These are phyloP conservation scores for Heterodera carotae DNA, from an alignment of 1,140 invertebrate genomes.

Conservation along the genomic window DNA sequence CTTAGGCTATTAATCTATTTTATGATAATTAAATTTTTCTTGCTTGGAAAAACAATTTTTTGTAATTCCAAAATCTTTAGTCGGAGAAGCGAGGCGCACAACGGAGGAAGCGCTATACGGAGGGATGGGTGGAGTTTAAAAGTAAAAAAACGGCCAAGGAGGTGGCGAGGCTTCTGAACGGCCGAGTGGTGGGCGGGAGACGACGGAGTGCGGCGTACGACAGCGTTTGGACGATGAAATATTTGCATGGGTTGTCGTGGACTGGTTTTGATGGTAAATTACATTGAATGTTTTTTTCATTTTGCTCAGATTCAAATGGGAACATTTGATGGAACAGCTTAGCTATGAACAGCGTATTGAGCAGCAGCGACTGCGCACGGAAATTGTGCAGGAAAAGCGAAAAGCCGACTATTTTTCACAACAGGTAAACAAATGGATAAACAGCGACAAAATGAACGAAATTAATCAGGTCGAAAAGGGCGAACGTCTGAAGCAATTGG, in stretches of 20 bases:
- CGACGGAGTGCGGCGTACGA: slow-evolving; percentile 81
- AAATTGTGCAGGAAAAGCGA: slow-evolving; percentile 75
- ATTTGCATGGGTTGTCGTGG: slow-evolving; percentile 74
- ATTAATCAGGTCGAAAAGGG: slow-evolving; percentile 30
- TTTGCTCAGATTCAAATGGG: slow-evolving; percentile 82
- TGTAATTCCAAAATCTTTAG: no score
- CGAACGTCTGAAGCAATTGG: slow-evolving; percentile 15
- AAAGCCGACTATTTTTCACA: slow-evolving; percentile 82
- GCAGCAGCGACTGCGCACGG: slow-evolving; percentile 80
- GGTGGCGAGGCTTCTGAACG: slow-evolving; percentile 80
- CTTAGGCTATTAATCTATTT: background rate
- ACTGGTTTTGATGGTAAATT: background rate
- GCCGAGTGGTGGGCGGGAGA: slow-evolving; percentile 80
- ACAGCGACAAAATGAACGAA: background rate
- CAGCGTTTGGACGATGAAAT: slow-evolving; percentile 91
- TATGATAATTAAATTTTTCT: slow-evolving; percentile 15
- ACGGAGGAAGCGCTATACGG: slow-evolving; percentile 74
- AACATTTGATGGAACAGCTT: slow-evolving; percentile 85
- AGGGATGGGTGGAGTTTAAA: slow-evolving; percentile 95
- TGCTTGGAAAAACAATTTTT: background rate
- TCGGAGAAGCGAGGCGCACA: slow-evolving; percentile 55
- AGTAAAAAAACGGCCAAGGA: slow-evolving; percentile 66
- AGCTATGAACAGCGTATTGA: slow-evolving; percentile 85
- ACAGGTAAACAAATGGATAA: slow-evolving; percentile 70
- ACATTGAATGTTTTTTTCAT: no score